These are phyloP conservation scores for Nephrotoma appendiculata DNA, from an alignment of 2,888 invertebrate genomes.

Conservation along the genomic window DNA sequence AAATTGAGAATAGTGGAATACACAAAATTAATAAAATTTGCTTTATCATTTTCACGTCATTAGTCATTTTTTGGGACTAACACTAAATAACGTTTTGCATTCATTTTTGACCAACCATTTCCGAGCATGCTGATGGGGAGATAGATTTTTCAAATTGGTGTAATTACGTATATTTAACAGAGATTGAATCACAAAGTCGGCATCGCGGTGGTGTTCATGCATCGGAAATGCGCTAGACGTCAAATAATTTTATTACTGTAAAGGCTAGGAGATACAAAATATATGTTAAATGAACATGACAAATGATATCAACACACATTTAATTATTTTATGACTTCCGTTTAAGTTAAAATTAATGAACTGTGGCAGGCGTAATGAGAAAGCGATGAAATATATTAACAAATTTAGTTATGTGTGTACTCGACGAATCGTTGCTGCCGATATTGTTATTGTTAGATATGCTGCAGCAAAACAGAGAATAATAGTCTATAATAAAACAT, in stretches of 20 bases:
- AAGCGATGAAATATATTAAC: not conserved
- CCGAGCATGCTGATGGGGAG: not conserved
- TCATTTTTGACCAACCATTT: too few relatives aligned
- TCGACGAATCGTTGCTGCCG: not conserved
- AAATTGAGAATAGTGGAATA: not conserved
- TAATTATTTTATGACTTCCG: not conserved
- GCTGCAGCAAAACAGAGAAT: not conserved
- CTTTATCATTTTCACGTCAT: not conserved
- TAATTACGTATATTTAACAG: not conserved
- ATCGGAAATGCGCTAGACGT: not conserved
- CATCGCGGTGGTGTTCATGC: not conserved
- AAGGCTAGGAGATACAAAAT: not conserved
- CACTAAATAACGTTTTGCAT: too few relatives aligned
- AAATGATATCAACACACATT: not conserved
- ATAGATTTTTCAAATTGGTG: not conserved
- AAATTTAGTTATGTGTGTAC: not conserved
- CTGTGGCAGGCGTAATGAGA: not conserved
- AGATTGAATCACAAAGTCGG: not conserved
- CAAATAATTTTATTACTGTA: not conserved
- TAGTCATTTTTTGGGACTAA: not conserved
- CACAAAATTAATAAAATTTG: not conserved
- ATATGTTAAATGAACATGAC: not conserved
- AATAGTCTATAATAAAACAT: not conserved
- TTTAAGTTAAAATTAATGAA: not conserved
- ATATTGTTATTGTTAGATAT: not conserved